Percentiles rank a stretch among this genome's conserved stretches.
Conservation (phyloP, 2,888 invertebrate species). For the Artemia sinica region DNA sequence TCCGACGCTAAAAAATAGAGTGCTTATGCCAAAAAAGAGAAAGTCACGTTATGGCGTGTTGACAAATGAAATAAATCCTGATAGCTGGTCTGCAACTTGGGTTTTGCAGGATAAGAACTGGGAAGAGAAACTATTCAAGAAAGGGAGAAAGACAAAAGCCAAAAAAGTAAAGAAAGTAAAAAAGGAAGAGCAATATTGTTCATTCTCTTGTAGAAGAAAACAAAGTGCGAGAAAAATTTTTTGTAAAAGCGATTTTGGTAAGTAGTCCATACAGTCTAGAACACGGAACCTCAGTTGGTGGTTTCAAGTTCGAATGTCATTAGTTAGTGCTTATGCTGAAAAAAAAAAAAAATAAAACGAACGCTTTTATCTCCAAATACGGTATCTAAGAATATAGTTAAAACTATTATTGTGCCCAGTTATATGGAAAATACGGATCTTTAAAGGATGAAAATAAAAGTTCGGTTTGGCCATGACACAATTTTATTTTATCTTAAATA, state of each 20-base stretch:
- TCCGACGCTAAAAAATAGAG: neutral
- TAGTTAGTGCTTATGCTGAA: neutral
- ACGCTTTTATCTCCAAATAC: no score
- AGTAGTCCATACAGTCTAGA: conserved; percentile 20
- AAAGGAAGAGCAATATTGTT: conserved; percentile 17
- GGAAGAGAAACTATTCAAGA: conserved; percentile 15
- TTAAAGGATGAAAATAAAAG: no score
- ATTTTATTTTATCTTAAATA: no score
- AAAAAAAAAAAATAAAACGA: neutral
- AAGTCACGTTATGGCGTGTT: neutral
- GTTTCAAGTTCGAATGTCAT: neutral
- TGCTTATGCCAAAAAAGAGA: neutral
- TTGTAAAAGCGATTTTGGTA: conserved; percentile 28
- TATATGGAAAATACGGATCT: no score
- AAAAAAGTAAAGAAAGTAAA: conserved; percentile 17
- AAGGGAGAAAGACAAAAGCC: neutral
- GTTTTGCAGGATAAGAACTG: conserved; percentile 14
- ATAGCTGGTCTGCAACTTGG: conserved; percentile 1
- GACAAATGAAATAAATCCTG: conserved; percentile 13
- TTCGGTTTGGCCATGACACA: no score
- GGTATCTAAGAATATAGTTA: no score
- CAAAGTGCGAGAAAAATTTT: conserved; percentile 26
- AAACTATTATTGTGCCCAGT: no score
- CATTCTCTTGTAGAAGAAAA: conserved; percentile 20
- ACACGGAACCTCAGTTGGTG: neutral